These are phyloP conservation scores for Brachionus rubens DNA, from an alignment of 1,140 invertebrate species.

Conservation along the genomic window DNA sequence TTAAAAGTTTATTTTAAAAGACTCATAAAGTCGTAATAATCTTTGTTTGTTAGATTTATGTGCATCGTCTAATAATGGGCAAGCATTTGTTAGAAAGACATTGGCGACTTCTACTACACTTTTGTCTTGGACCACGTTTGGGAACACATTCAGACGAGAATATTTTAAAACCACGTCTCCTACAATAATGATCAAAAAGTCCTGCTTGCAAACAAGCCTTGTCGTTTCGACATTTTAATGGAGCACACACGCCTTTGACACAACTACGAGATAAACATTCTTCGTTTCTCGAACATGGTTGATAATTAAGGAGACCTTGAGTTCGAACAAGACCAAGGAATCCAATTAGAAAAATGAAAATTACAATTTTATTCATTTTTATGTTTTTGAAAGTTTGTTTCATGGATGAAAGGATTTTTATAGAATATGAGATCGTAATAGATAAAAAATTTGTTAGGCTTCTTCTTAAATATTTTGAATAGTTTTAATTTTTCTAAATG, in stretches of 20 bases:
- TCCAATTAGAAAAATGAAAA: background rate
- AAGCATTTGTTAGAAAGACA: constrained; percentile 1
- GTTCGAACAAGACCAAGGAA: background rate
- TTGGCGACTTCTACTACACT: background rate
- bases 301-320: background rate
- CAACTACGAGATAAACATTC: constrained; percentile 22
- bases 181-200: constrained; percentile 20
- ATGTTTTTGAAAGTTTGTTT: background rate
- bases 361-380: background rate
- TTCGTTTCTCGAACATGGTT: background rate
- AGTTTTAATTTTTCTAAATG: no score
- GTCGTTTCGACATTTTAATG: constrained; percentile 12
- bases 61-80: constrained; percentile 26
- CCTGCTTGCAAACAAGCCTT: constrained; percentile 11
- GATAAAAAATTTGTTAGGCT: no score
- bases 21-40: background rate
- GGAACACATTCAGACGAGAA: constrained; percentile 12
- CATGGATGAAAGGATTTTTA: no score
- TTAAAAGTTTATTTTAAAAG: background rate
- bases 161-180: background rate
- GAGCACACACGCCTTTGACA: background rate
- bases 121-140: constrained; percentile 11
- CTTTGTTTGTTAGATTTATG: background rate
- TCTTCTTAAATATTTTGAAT: no score
- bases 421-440: no score